Conservation (phyloP, 2,888 invertebrate species). For the Anagyrus pseudococci region DNA sequence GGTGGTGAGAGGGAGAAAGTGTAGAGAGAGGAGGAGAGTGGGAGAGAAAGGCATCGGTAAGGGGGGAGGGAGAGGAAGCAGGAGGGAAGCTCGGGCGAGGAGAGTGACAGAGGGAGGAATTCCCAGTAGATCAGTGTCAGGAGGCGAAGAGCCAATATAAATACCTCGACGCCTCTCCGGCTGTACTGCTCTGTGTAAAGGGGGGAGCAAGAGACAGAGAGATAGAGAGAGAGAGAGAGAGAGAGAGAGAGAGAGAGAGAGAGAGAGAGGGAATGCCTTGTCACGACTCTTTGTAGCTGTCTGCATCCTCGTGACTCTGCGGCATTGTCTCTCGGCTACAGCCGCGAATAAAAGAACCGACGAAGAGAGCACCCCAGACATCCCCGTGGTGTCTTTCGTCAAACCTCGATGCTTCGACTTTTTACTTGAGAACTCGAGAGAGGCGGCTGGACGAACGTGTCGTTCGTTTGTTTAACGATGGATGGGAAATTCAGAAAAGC, state of each 20-base stretch:
- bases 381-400: slow-evolving; percentile 3
- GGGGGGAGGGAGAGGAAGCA: slow-evolving; percentile 27
- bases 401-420: not conserved
- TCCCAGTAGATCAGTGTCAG: slow-evolving; percentile 55
- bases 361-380: not conserved
- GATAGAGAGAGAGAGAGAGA: too few relatives aligned
- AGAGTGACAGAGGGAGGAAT: slow-evolving; percentile 41
- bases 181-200: slow-evolving; percentile 4
- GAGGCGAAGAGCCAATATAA: slow-evolving; percentile 52
- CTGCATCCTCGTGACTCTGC: slow-evolving; percentile 20
- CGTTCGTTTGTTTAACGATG: not conserved
- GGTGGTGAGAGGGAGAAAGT: slow-evolving; percentile 24
- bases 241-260: not conserved
- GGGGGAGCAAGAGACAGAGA: too few relatives aligned
- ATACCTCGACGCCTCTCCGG: slow-evolving; percentile 37
- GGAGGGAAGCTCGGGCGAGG: slow-evolving; percentile 20
- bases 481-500: not conserved
- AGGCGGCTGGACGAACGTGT: not conserved
- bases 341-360: not conserved
- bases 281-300: not conserved
- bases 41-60: slow-evolving; percentile 8
- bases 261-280: not conserved
- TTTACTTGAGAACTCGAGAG: not conserved
- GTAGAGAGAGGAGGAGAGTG: slow-evolving; percentile 24
- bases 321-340: not conserved